Evolutionary conservation across 2,888 invertebrate genomes (phyloP).

Genomic region (Dermolepida albohirtum): DNA sequence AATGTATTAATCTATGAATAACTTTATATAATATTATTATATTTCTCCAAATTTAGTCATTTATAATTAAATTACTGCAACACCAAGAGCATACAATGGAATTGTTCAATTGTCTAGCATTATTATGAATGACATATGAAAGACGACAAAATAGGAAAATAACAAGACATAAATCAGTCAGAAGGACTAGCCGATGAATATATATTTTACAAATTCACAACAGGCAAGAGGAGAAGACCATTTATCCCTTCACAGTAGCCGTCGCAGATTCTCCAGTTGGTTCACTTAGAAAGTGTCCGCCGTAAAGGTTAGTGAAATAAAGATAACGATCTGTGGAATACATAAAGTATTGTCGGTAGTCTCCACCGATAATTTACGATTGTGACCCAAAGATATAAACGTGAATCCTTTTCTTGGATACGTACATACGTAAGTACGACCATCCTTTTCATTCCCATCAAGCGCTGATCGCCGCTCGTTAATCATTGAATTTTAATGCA

Average conservation of each 20-base stretch:
- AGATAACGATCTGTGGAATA: constrained; percentile 43
- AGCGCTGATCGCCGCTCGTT: constrained; percentile 27
- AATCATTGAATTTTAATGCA: constrained; percentile 40
- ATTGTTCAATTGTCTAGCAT: too few species aligned
- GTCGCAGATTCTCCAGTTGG: constrained; percentile 24
- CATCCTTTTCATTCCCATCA: constrained; percentile 24
- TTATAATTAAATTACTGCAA: too few species aligned
- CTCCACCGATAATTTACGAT: constrained; percentile 41
- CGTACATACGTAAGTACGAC: constrained; percentile 8
- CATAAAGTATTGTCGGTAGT: constrained; percentile 42
- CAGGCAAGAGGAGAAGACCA: constrained; percentile 26
- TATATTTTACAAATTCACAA: constrained; percentile 25
- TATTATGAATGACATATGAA: constrained; percentile 2
- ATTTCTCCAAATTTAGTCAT: too few species aligned
- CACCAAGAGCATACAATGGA: too few species aligned
- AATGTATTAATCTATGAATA: too few species aligned
- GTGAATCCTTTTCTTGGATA: constrained; percentile 37
- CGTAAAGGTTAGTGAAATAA: constrained; percentile 40
- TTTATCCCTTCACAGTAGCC: constrained; percentile 36
- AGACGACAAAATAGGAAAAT: constrained; percentile 13
- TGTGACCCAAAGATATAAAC: constrained; percentile 42
- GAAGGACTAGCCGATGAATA: constrained; percentile 19
- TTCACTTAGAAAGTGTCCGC: constrained; percentile 40
- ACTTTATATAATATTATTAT: too few species aligned
- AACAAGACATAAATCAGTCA: constrained; percentile 25